Percentiles rank a stretch among this genome's conserved stretches.
Conservation (phyloP, 2,797 vertebrate species). For the Oreochromis grahami region DNA sequence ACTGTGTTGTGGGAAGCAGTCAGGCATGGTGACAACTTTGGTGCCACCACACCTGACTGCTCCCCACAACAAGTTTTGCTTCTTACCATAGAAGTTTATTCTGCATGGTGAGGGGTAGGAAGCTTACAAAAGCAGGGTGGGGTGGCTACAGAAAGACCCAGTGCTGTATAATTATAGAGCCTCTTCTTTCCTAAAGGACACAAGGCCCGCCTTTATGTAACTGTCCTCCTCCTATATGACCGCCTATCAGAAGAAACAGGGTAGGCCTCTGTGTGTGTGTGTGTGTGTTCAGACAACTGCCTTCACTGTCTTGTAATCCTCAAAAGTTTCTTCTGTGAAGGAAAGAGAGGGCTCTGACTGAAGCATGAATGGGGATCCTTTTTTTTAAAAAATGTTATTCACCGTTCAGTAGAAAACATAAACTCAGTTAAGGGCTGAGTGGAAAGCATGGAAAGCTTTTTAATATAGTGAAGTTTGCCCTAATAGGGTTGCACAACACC, state of each 20-base stretch:
- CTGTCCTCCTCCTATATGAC: constrained; percentile 4
- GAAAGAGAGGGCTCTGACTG: background rate
- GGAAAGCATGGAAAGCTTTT: background rate
- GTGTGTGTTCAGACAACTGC: background rate
- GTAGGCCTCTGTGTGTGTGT: background rate
- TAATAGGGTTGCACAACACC: background rate
- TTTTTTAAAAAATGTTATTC: background rate
- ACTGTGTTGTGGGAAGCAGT: background rate
- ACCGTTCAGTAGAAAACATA: background rate
- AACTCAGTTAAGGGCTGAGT: background rate
- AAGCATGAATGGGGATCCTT: constrained; percentile 16
- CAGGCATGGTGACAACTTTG: background rate
- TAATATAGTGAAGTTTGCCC: background rate
- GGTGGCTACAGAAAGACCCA: constrained; percentile 17
- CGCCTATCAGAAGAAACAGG: constrained; percentile 27
- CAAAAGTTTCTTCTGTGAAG: background rate
- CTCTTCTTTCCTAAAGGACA: constrained; percentile 38
- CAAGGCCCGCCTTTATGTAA: constrained; percentile 20
- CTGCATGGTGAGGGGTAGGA: background rate
- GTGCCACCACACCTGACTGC: background rate
- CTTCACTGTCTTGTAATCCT: constrained; percentile 2
- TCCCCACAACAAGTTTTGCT: constrained; percentile 8
- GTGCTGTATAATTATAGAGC: constrained; percentile 46
- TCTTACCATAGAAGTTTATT: constrained; percentile 21
- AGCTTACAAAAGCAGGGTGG: constrained; percentile 21